Base-by-base conservation (phyloP, 2,797 vertebrate species). In the Myotis daubentonii region DNA sequence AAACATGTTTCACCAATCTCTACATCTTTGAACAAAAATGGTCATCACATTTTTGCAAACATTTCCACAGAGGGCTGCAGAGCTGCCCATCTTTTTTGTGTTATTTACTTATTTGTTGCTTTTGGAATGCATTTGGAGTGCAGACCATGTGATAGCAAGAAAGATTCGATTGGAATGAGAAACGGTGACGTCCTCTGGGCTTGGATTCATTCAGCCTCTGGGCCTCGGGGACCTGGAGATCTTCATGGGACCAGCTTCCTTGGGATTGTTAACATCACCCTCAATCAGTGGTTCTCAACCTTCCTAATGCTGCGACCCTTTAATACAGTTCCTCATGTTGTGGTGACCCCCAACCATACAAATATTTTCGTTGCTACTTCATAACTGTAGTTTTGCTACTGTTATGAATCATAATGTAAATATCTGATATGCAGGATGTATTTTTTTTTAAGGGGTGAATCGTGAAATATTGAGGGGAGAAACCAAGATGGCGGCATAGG, bases 1-100 rank as follows among this genome's bases (percentile, higher is more conserved):
- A 97, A 96, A 96, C 93, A 95, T 91, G 74, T 91, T 92, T 87
- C 22, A 28, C 57, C 89, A 84, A 95, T 94, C 88, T 97, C 89
- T 53, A 87, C 30, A 92, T 95, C 96, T 97, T 76, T 92, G 75
- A 86, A 93, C 93, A 88, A 94, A 97, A 86, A 97, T 95, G 85
- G 91, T 92, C 85, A 96, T 95, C 92, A 44, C 87, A 53, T 90
- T 96, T 97, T 86, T 70, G 88, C 96, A 90, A 86, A 81, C 72
- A 78, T 96, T 94, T 90, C 90, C 93, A 87, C 85, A 33, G 22
- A 83, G 82, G 78, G 55, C 70, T 70, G 47, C 33, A 9, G 79
- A 92, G 49, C 17, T 19, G 71, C 71, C 90, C 95, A 95, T 96
- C 85, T 96, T 95, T 94, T 87, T 86, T 33, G n/a, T 70, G 76